Base-by-base conservation (phyloP, 2,797 vertebrate species). In the Etheostoma perlongum region DNA sequence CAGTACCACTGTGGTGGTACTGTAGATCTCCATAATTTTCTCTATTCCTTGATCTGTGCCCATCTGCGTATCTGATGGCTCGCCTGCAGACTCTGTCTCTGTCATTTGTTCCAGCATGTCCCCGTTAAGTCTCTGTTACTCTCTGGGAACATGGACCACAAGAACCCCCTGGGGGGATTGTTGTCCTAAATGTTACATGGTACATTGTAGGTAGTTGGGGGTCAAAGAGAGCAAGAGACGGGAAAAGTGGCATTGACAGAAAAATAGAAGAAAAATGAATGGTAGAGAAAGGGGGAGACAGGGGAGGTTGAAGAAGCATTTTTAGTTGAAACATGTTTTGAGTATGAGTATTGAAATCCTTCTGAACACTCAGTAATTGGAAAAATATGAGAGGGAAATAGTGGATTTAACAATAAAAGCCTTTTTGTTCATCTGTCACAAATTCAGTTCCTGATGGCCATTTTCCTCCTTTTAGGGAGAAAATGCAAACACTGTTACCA, bases 241-340 rank as follows among this genome's bases (percentile, higher is more conserved):
- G 53, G 62, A 79, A 71, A 76, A 72, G 61, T 54, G 60, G 54
- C 74, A 78, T n/a, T 66, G 76, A 71, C 54, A 62, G 76, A 87
- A 81, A 87, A 73, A 88, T 69, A 70, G 15, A 62, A 72, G 57
- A 67, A 77, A 76, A 82, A 33, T 62, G 70, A 72, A 73, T 23
- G 18, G 62, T 3, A 23, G n/a, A 55, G 27, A 66, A 30, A 52
- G 47, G 71, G 54, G 58, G 23, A 4, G 67, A 58, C 30, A 60
- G 47, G 47, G 78, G 79, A 74, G 76, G 78, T 52, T 78, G 69
- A 73, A 81, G 83, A 81, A 71, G 76, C 88, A 55, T 85, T 91
- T 91, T 94, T 85, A 94, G 88, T 93, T 87, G 85, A 94, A 95
- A 94, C 93, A 95, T 87, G 88, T 93, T 95, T 94, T 91, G 72